Evolutionary conservation across 2,888 invertebrate genomes (phyloP).

Genomic region (Eutolmus rufibarbis): DNA sequence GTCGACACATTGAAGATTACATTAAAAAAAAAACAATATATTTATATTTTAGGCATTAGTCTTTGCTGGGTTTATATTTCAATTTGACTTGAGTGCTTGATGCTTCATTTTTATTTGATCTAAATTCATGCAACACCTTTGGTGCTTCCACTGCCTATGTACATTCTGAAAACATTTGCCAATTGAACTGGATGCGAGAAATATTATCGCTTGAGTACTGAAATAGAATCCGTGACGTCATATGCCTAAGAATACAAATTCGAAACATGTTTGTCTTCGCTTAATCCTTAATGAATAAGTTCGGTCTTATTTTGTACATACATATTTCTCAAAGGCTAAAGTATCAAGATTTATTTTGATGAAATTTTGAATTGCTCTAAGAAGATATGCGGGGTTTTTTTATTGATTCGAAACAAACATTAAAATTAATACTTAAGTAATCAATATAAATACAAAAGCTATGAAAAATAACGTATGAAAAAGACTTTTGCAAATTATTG

Average conservation of each 20-base stretch:
- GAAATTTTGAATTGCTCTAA: not conserved
- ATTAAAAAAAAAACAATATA: too few species aligned
- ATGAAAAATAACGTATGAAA: too few species aligned
- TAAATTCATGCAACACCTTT: not conserved
- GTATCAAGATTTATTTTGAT: not conserved
- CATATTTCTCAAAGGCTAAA: not conserved
- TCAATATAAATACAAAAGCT: too few species aligned
- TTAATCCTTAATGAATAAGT: not conserved
- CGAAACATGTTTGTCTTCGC: not conserved
- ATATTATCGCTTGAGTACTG: not conserved
- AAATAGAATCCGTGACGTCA: slow-evolving; percentile 37
- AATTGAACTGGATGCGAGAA: not conserved
- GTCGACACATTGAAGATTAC: too few species aligned
- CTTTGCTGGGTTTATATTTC: too few species aligned
- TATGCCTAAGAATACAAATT: slow-evolving; percentile 22
- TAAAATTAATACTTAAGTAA: too few species aligned
- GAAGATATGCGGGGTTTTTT: too few species aligned
- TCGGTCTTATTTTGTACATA: not conserved
- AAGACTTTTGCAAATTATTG: too few species aligned
- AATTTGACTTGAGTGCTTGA: too few species aligned
- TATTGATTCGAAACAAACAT: too few species aligned
- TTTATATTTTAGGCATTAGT: too few species aligned
- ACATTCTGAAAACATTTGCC: not conserved
- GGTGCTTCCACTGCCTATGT: not conserved
- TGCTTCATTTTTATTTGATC: not conserved